Base-by-base conservation (phyloP, 2,888 invertebrate genomes). In the Alentia gelatinosa region DNA sequence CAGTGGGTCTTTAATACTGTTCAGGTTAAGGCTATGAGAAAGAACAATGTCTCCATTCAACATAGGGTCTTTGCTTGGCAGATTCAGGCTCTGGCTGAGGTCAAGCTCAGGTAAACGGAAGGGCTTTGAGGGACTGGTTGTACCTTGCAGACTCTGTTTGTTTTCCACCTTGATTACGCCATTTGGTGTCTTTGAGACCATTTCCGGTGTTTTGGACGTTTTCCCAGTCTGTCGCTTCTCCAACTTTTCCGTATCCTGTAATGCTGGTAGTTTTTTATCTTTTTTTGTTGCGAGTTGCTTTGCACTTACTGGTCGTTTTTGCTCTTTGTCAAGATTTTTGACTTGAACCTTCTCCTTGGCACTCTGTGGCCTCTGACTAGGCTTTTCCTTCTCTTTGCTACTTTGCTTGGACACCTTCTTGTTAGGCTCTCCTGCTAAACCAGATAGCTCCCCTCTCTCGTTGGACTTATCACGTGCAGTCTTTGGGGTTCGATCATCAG, bases 61-160 rank as follows among this genome's bases (percentile, higher is more conserved):
- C 5, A 30, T 12, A 1, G 23, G 7, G n/a, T 40, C 84, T 33
- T 79, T 79, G 9, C 5, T 7, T 5, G 79, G 84, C 5, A 84
- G 15, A 30, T 84, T 84, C 3, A 84, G 84, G 47, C 84, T 84
- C 23, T 84, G 84, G 26, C 40, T 26, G 12, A 40, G 84, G n/a
- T 84, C 84, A 3, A 84, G 84, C 26, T 84, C 84, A n/a, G 84
- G 84, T n/a, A 84, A 26, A 4, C 84, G 40, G 47, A 84, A 42
- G 4, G 84, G 84, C 30, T 84, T 84, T 39, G 33, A 5, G 33
- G 30, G 74, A 23, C 74, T 33, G 12, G 35, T 1, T 23, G 63
- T 23, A 5, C 63, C 63, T 63, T 19, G 15, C 63, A 5, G 63
- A 4, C 4, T 5, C 63, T 37, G 79, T 79, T 79, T 79, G n/a